Evolutionary conservation across 2,113 vertebrate genomes (phyloP).

Genomic region (Cinclus mexicanus): DNA sequence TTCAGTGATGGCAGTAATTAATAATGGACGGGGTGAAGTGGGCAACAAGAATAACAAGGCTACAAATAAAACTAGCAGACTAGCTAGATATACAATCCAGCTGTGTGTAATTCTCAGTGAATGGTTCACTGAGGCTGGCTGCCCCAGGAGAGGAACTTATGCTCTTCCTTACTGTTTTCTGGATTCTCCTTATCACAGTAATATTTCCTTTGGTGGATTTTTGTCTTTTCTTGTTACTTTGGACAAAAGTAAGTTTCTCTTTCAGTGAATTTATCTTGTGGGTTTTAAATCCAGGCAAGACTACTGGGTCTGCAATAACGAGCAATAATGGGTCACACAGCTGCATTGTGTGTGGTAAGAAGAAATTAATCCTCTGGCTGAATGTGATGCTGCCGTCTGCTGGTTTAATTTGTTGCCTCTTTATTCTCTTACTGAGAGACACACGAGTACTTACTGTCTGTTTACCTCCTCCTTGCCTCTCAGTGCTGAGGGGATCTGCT

Average conservation of each 20-base stretch:
- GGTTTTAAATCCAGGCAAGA: not conserved
- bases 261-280: not conserved
- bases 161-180: not conserved
- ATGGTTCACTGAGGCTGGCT: not conserved
- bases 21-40: not conserved
- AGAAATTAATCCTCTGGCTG: not conserved
- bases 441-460: not conserved
- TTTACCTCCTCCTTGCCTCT: not conserved
- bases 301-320: not conserved
- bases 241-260: no score
- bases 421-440: not conserved
- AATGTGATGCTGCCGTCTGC: not conserved
- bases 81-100: not conserved
- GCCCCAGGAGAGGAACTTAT: not conserved
- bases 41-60: not conserved
- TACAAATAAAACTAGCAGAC: not conserved
- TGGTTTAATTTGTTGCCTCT: not conserved
- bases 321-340: not conserved
- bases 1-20: not conserved
- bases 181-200: not conserved
- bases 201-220: not conserved
- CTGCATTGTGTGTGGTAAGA: not conserved
- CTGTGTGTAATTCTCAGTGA: not conserved
- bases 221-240: not conserved
- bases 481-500: not conserved